These are phyloP conservation scores for Drosophila silvestris DNA, from an alignment of 2,888 invertebrate species.

Conservation along the genomic window DNA sequence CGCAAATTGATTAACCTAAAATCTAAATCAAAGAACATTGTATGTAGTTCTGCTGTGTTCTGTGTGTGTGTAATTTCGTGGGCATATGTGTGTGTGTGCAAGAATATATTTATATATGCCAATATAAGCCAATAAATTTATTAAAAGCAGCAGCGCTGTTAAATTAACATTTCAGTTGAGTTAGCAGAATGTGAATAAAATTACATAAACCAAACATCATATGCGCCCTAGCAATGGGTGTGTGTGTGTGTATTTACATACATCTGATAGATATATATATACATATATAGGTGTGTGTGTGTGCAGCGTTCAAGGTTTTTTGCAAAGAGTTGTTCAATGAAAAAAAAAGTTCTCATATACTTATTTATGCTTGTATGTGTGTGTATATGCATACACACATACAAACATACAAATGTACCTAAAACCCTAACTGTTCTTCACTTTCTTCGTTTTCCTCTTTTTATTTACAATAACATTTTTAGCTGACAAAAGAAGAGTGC, in stretches of 20 bases:
- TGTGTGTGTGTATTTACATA: slow-evolving; percentile 8
- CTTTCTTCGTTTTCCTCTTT: background rate
- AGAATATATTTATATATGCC: background rate
- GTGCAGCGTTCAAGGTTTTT: slow-evolving; percentile 59
- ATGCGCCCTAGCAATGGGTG: background rate
- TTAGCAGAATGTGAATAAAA: background rate
- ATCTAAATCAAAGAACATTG: background rate
- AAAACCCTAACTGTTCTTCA: background rate
- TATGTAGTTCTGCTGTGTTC: background rate
- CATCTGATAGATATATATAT: slow-evolving; percentile 1
- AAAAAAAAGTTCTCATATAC: slow-evolving; percentile 19
- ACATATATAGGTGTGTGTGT: background rate
- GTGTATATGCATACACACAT: background rate
- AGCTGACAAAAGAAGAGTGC: slow-evolving; percentile 8
- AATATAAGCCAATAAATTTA: background rate
- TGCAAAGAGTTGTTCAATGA: slow-evolving; percentile 39
- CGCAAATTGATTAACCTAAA: background rate
- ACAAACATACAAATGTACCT: slow-evolving; percentile 1
- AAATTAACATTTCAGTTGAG: background rate
- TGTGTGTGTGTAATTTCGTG: background rate
- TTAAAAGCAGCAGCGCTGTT: background rate
- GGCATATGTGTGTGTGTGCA: background rate
- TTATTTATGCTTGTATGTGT: slow-evolving; percentile 1
- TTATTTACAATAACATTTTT: slow-evolving; percentile 4
- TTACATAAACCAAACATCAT: slow-evolving; percentile 9